Base-by-base conservation (phyloP, 2,888 invertebrate genomes). In the Ormyrus rosae region DNA sequence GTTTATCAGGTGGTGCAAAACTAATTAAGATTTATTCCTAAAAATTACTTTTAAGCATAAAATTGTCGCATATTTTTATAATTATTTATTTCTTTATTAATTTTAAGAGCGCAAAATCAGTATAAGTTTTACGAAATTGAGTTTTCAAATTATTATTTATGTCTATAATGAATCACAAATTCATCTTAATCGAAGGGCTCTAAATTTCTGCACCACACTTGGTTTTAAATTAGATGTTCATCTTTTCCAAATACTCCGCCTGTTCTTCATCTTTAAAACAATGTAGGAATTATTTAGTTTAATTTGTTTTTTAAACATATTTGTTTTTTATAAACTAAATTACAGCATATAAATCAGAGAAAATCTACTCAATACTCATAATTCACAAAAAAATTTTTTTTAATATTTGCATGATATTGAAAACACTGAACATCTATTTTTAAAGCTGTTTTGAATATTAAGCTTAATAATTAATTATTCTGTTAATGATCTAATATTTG, bases 11-110 rank as follows among this genome's bases (percentile, higher is more conserved):
- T 88, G 89, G 90, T 89, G 88, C 87, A 87, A 87, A 88, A 83
- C 87, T 86, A 87, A 87, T 86, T 88, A 87, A 87, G 86, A 86
- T 85, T 87, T 85, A 84, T 84, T 85, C 83, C 83, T 88, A 88
- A 85, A 87, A 85, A 88, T 70, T 55, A 80, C 10, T 87, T 86
- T 86, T 87, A 88, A 86, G 88, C 88, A 88, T 89, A 79, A 87
- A 89, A 88, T 89, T 87, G 86, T 88, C 87, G 89, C 89, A 89
- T 89, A 90, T 90, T 90, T 90, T 90, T 89, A 88, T 90, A 89
- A 88, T 86, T 89, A 89, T 90, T 89, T 90, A 90, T 90, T 90
- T 87, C 87, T 87, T 85, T 83, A 81, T 34, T 87, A 86, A 85
- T 84, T 85, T 73, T 86, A 86, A 85, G 84, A 81, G 50, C 76